These are phyloP conservation scores for Brachyhypopomus occidentalis DNA, from an alignment of 2,113 vertebrate species.

Conservation along the genomic window DNA sequence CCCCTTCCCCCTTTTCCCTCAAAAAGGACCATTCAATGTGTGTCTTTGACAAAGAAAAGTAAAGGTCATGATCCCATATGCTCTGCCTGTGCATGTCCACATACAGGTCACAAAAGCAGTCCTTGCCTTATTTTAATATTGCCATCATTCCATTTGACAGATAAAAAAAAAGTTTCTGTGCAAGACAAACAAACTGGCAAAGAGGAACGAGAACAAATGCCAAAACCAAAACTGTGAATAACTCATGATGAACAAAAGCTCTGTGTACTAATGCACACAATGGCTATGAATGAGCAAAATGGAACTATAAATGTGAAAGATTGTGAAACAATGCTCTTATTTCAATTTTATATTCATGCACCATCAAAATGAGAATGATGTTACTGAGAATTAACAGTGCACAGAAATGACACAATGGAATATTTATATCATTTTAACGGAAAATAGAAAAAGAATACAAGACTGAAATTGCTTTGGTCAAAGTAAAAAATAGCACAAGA, in stretches of 20 bases:
- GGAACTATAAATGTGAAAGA: not conserved
- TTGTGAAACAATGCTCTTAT: not conserved
- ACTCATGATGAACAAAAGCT: not conserved
- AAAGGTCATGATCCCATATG: not conserved
- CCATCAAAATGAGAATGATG: not conserved
- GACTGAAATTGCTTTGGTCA: not conserved
- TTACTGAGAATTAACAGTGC: not conserved
- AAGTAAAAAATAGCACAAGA: not conserved
- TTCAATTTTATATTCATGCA: constrained; percentile 60
- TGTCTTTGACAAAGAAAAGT: not conserved
- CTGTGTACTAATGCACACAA: not conserved
- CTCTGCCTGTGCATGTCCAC: not conserved
- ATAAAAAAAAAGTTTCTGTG: too few relatives aligned
- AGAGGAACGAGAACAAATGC: not conserved
- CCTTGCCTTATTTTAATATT: not conserved
- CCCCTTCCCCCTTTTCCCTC: too few relatives aligned
- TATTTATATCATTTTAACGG: not conserved
- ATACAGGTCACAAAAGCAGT: not conserved
- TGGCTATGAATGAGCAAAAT: not conserved
- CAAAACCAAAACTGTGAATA: not conserved
- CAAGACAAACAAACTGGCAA: not conserved
- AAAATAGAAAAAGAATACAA: not conserved
- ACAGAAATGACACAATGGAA: not conserved
- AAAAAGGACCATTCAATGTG: not conserved
- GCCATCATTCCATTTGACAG: too few relatives aligned